Base-by-base conservation (phyloP, 2,113 vertebrate genomes). In the Oreotrochilus melanogaster region DNA sequence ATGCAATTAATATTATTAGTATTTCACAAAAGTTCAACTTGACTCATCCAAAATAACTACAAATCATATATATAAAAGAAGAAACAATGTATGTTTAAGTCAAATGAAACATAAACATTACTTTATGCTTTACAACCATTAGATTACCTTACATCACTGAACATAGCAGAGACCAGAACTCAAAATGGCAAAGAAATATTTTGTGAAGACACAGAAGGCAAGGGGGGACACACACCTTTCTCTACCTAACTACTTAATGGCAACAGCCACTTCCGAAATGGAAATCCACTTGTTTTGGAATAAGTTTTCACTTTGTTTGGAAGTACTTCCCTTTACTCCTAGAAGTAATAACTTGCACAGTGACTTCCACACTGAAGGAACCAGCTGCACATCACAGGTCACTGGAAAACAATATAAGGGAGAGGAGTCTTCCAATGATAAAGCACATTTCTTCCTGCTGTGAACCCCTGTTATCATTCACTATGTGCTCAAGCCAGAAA, bases 401-500 rank as follows among this genome's bases (percentile, higher is more conserved):
- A 25, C 53, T 12, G 66, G 42, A 56, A 82, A 67, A 33, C 18
- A 45, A 14, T 0, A 2, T 5, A 58, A 51, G 8, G 15, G 23
- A 33, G 17, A 56, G n/a, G 7, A 67, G 10, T 14, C 21, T 58
- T 81, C 33, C 1, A 1, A 18, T 3, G 16, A 27, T 4, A 50
- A 78, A 86, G n/a, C 0, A 5, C 27, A 12, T 22, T 8, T 39
- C 21, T 31, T 31, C 10, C 15, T 2, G 4, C 72, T 27, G 58
- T 4, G 21, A 79, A 39, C 11, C 72, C 43, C 21, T 39, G 39
- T 31, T 65, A 5, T 1, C 9, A 14, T 4, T 33, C 54, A 4
- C 24, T n/a, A 14, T 0, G 27, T 0, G 0, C 45, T 9, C 56
- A 37, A 39, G 21, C 4, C 24, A 58, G 7, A 10, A 88, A 53